Conservation (phyloP, 30 jellyfish, hydroid and myxozoan species). For the Hydractinia echinata region DNA sequence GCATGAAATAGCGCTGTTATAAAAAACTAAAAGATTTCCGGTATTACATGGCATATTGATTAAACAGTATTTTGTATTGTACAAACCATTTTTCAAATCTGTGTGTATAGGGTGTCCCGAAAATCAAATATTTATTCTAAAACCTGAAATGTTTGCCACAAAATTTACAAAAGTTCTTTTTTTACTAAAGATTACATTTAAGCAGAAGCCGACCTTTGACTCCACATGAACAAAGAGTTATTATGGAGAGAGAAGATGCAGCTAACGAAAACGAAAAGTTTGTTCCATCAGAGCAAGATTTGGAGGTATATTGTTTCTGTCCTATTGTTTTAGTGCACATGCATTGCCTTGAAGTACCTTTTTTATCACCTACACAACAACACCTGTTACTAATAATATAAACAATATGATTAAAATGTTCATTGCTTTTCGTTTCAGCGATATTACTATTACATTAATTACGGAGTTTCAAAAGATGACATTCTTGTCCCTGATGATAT, state of each 20-base stretch:
- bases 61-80: too few relatives aligned
- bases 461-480: slow-evolving; percentile 62
- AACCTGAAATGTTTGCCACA: too few relatives aligned
- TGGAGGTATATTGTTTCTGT: slow-evolving; percentile 40
- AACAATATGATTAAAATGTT: too few relatives aligned
- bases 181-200: background rate
- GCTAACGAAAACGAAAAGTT: slow-evolving; percentile 27
- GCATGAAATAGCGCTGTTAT: too few relatives aligned
- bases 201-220: slow-evolving; percentile 71
- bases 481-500: slow-evolving; percentile 49
- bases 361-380: too few relatives aligned
- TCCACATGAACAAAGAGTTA: slow-evolving; percentile 60
- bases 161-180: too few relatives aligned
- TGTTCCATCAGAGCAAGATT: slow-evolving; percentile 71
- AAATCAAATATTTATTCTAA: too few relatives aligned
- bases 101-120: too few relatives aligned
- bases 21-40: too few relatives aligned
- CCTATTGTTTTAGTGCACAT: background rate
- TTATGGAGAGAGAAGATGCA: slow-evolving; percentile 4
- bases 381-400: too few relatives aligned
- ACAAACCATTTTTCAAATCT: too few relatives aligned
- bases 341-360: background rate
- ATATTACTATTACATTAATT: slow-evolving; percentile 56
- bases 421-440: slow-evolving; percentile 43
- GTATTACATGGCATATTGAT: too few relatives aligned